phyloP scores from a whole-genome alignment of 1,140 invertebrate species.

The Leptopilina boulardi region DNA sequence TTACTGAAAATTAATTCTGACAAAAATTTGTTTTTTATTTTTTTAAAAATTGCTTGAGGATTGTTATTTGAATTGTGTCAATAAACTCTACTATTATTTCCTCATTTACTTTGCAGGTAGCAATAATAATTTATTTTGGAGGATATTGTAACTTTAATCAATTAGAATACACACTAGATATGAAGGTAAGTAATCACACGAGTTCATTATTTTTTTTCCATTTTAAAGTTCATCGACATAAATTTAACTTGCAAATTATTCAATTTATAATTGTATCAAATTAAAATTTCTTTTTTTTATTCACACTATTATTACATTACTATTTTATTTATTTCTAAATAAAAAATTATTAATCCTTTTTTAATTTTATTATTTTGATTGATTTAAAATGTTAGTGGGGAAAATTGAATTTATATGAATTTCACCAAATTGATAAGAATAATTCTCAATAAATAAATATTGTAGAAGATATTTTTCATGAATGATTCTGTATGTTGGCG shows the following conservation, averaged over 20 bases:
- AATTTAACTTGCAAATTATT: not conserved
- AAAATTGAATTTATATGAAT: too few relatives aligned
- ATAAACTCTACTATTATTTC: constrained; percentile 9
- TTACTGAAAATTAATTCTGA: too few relatives aligned
- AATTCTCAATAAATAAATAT: not conserved
- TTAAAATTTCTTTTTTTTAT: not conserved
- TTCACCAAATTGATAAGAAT: not conserved
- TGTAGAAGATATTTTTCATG: not conserved
- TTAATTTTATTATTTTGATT: too few relatives aligned
- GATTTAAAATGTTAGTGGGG: too few relatives aligned
- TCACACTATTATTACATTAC: not conserved
- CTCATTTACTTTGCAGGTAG: constrained; percentile 1
- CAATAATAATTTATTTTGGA: not conserved
- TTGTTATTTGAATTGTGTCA: not conserved
- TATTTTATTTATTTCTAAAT: too few relatives aligned
- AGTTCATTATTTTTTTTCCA: not conserved
- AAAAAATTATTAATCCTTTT: too few relatives aligned
- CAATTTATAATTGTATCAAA: not conserved
- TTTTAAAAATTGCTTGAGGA: not conserved
- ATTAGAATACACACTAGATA: not conserved
- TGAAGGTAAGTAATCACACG: constrained; percentile 9
- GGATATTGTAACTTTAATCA: not conserved
- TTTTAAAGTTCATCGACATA: not conserved
- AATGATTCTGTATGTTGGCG: not conserved
- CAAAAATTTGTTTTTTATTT: not conserved